Evolutionary conservation across 2,113 vertebrate species (phyloP), one percentile per base, ranked within the genome.

Genomic region (Menura novaehollandiae): DNA sequence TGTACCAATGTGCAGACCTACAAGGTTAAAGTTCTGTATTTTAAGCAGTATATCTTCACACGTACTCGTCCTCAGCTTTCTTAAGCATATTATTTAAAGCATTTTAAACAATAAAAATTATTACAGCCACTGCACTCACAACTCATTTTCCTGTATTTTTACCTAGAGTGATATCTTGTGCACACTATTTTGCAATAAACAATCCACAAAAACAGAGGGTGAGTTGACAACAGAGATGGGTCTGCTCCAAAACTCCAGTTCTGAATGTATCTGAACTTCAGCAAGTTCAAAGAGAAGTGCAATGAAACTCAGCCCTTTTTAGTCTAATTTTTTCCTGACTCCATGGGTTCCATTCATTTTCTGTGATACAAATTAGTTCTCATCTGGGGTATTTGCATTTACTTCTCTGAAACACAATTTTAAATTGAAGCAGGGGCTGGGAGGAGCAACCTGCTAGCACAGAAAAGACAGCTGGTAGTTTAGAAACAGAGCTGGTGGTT

Each of bases 131-230:
- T 74, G 39, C 56, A 55, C 47, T 88, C 46, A 69, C 24, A 77
- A 80, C 28, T 72, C 3, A 26, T 92, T 94, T 94, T 93, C 94
- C 55, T 59, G 39, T 30, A 59, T 85, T 96, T 93, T 92, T 85
- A 92, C 44, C 35, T 75, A 49, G 33, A 92, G 22, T 63, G 56
- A 6, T 90, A 56, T 32, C 39, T 93, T 92, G 16, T 0, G 0
- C 39, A 49, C 4, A 11, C 28, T 91, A 27, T 83, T 89, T 64
- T 78, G 9, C 39, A 39, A 89, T 72, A 88, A 96, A 72, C 23
- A 76, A 35, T 59, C 47, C 39, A 19, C 7, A 24, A 74, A 28
- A 85, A 64, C 30, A 74, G 51, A 85, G 43, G 27, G 20, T 51
- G 33, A 91, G 39, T 11, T 75, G 72, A 77, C 53, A 84, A 41